These are phyloP conservation scores for Lutjanus erythropterus DNA, from an alignment of 2,113 vertebrate genomes.

Conservation along the genomic window DNA sequence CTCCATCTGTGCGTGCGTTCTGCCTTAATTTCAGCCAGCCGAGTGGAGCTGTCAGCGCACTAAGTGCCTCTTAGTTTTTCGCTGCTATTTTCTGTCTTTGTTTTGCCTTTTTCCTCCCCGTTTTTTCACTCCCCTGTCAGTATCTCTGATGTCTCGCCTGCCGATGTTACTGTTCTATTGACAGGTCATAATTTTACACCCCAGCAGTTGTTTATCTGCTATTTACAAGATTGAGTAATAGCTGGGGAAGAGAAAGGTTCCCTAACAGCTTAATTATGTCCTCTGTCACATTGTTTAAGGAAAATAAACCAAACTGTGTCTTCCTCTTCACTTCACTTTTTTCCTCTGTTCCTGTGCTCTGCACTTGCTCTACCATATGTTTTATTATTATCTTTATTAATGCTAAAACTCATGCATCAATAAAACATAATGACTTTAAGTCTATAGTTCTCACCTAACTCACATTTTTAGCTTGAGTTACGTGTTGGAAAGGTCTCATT, in stretches of 20 bases:
- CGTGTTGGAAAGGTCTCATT: too few relatives aligned
- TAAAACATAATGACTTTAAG: not conserved
- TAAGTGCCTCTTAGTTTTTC: slow-evolving; percentile 17
- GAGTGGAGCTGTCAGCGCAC: slow-evolving; percentile 22
- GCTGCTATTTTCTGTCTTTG: slow-evolving; percentile 20
- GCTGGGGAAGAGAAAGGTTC: slow-evolving; percentile 30
- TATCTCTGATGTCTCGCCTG: slow-evolving; percentile 26
- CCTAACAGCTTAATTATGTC: slow-evolving; percentile 66
- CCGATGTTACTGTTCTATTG: slow-evolving; percentile 54
- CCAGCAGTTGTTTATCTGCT: slow-evolving; percentile 61
- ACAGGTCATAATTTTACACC: slow-evolving; percentile 69
- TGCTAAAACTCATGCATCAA: not conserved
- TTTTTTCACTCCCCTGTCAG: slow-evolving; percentile 44
- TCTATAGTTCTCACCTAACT: not conserved
- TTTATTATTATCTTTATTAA: not conserved
- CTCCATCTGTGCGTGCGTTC: slow-evolving; percentile 10
- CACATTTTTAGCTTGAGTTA: too few relatives aligned
- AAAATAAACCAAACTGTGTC: slow-evolving; percentile 59
- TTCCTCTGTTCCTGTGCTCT: not conserved
- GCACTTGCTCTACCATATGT: not conserved
- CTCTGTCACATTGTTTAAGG: slow-evolving; percentile 70
- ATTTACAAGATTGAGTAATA: slow-evolving; percentile 60
- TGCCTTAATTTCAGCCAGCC: slow-evolving; percentile 19
- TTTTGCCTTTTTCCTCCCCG: not conserved
- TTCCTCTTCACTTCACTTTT: slow-evolving; percentile 6